Conservation (phyloP, 2,888 invertebrate species). For the Nomada ruficornis region DNA sequence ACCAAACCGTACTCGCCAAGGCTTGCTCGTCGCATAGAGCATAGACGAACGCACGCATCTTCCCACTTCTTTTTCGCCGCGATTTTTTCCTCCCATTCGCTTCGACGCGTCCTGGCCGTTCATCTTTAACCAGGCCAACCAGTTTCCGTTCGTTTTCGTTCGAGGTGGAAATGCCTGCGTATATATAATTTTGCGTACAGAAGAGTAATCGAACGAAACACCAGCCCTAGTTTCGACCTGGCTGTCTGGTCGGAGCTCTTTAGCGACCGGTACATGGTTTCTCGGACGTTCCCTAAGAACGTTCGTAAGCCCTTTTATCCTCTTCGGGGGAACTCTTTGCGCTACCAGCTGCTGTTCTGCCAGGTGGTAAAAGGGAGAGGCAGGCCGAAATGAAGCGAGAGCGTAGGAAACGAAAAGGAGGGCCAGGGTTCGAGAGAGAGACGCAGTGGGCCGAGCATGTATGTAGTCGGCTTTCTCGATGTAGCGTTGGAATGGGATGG, state of each 20-base stretch:
- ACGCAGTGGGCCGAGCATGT: constrained; percentile 13
- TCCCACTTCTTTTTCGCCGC: constrained; percentile 48
- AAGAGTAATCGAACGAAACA: background rate
- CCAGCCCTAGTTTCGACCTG: background rate
- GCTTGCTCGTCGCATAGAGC: constrained; percentile 32
- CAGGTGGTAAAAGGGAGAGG: constrained; percentile 72
- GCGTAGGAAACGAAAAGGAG: background rate
- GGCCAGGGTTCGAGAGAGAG: background rate
- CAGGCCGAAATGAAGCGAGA: constrained; percentile 14
- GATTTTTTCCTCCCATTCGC: constrained; percentile 58
- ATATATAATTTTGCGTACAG: constrained; percentile 11
- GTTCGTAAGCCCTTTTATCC: constrained; percentile 64
- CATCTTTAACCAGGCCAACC: constrained; percentile 22
- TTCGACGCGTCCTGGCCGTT: constrained; percentile 51
- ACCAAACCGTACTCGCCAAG: constrained; percentile 25
- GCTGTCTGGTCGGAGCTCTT: constrained; percentile 13
- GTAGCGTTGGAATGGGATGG: constrained; percentile 30
- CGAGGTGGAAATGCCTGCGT: background rate
- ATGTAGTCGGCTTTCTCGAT: constrained; percentile 47
- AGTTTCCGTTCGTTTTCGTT: background rate
- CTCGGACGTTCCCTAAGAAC: constrained; percentile 58
- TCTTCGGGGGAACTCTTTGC: constrained; percentile 58
- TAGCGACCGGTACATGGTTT: constrained; percentile 41
- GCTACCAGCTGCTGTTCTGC: constrained; percentile 75
- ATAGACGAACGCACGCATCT: constrained; percentile 55